These are phyloP conservation scores for Indicator maculatus DNA, from an alignment of 2,113 vertebrate genomes.

Conservation along the genomic window DNA sequence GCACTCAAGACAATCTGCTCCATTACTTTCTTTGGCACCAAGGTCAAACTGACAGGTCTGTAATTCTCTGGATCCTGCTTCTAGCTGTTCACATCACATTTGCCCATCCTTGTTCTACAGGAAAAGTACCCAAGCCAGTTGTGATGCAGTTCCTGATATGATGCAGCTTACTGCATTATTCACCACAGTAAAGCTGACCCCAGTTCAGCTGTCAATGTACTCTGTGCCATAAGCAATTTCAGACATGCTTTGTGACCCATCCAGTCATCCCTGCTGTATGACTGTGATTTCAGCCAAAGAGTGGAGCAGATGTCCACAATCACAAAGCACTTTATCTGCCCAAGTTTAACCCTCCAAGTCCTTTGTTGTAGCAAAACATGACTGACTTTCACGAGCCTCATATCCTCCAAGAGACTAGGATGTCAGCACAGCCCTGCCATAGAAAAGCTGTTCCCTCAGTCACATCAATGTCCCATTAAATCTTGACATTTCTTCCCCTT, in stretches of 20 bases:
- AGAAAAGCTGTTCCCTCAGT: neutral
- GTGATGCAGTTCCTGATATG: neutral
- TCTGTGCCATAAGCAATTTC: neutral
- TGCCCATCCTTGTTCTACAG: rapidly evolving
- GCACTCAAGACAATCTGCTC: no score
- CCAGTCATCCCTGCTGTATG: rapidly evolving
- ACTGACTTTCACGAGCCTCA: neutral
- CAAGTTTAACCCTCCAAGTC: neutral
- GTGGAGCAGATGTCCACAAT: neutral
- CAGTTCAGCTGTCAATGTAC: neutral
- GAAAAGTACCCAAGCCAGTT: neutral
- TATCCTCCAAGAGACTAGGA: neutral
- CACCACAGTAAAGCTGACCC: neutral
- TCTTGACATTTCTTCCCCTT: neutral
- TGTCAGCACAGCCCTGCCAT: neutral
- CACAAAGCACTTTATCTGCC: neutral
- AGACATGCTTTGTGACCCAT: rapidly evolving
- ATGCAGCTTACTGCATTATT: neutral
- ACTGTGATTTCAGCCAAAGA: neutral
- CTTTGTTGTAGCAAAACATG: neutral
- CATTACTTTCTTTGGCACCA: no score
- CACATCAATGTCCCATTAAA: neutral
- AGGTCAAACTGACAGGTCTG: no score
- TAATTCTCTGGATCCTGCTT: no score
- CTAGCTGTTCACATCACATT: no score